Conservation (phyloP, 2,888 invertebrate genomes). For the Hylaea fasciaria region DNA sequence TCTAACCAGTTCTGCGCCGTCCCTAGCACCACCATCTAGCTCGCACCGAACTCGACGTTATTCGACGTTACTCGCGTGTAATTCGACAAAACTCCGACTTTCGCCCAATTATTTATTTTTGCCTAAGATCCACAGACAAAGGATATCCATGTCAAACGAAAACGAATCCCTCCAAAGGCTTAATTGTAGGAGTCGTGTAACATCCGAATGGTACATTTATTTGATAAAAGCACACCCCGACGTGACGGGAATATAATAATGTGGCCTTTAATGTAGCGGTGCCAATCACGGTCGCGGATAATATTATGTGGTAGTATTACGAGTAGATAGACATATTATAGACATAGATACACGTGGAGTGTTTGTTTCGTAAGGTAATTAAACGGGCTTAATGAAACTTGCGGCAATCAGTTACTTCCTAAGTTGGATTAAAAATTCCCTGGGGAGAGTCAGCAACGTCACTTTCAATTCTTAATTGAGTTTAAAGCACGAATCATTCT, state of each 20-base stretch:
- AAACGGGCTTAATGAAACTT: neutral
- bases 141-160: conserved; percentile 60
- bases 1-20: neutral
- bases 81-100: conserved; percentile 25
- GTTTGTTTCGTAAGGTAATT: conserved; percentile 1
- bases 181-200: conserved; percentile 72
- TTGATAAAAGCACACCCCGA: conserved; percentile 72
- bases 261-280: conserved; percentile 56
- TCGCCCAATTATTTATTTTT: conserved; percentile 32
- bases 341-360: conserved; percentile 10
- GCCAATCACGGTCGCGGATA: conserved; percentile 71
- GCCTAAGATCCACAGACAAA: conserved; percentile 42
- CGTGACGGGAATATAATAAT: conserved; percentile 80
- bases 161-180: conserved; percentile 61
- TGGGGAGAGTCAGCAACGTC: too few species aligned
- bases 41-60: conserved; percentile 16
- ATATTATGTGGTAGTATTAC: too few species aligned
- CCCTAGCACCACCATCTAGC: conserved; percentile 22
- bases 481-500: too few species aligned
- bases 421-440: too few species aligned
- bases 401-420: neutral
- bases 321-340: conserved; percentile 26
- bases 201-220: conserved; percentile 73
- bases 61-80: too few species aligned
- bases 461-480: too few species aligned